phyloP scores from a whole-genome alignment of 2,888 invertebrate genomes.

The Agrotis clavis region DNA sequence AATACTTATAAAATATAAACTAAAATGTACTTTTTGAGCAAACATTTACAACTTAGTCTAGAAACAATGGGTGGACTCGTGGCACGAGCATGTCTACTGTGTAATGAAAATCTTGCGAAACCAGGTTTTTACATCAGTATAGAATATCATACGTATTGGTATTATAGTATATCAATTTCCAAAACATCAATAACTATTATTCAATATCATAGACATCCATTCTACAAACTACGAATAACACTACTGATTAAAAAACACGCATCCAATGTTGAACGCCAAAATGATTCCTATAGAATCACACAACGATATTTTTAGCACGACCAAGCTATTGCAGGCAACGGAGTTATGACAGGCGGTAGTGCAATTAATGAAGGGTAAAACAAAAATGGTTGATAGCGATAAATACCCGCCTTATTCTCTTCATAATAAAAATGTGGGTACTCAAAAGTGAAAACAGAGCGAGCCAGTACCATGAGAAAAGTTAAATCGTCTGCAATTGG shows the following conservation, averaged over 20 bases:
- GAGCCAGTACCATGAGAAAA: neutral
- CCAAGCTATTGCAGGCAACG: neutral
- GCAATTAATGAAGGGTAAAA: neutral
- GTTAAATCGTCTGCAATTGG: slow-evolving; percentile 2
- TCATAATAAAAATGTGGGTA: neutral
- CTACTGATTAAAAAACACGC: slow-evolving; percentile 20
- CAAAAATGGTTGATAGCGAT: slow-evolving; percentile 26
- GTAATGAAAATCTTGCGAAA: neutral
- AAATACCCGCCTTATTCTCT: neutral
- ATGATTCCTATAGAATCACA: slow-evolving; percentile 18
- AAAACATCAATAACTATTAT: slow-evolving; percentile 16
- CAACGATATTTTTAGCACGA: neutral
- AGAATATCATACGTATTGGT: neutral
- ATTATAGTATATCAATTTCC: slow-evolving; percentile 7
- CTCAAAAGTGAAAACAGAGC: slow-evolving; percentile 15
- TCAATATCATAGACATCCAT: slow-evolving; percentile 36
- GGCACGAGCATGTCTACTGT: neutral
- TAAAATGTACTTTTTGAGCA: slow-evolving; percentile 59
- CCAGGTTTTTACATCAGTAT: neutral
- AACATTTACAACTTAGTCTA: slow-evolving; percentile 60
- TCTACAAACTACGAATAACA: slow-evolving; percentile 20
- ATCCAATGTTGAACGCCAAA: neutral
- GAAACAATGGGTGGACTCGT: neutral
- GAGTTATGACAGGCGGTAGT: neutral
- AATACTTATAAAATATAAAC: slow-evolving; percentile 44